These are phyloP conservation scores for Drosophila novamexicana DNA, from an alignment of 1,140 invertebrate genomes.

Conservation along the genomic window DNA sequence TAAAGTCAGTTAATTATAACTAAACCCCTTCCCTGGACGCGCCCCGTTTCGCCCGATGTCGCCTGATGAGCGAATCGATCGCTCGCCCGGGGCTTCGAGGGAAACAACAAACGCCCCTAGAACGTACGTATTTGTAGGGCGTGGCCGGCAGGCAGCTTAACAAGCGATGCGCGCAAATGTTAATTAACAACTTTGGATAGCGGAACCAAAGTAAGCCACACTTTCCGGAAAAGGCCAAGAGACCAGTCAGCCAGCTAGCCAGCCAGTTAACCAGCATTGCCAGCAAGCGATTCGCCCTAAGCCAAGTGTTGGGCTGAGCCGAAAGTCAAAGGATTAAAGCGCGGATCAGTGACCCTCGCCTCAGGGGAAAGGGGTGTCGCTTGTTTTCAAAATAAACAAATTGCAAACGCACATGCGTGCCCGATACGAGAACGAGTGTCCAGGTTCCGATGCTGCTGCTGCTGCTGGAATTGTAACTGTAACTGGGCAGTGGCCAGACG, in stretches of 20 bases:
- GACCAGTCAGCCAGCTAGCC: slow-evolving; percentile 1
- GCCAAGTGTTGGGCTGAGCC: slow-evolving; percentile 18
- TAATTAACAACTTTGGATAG: slow-evolving; percentile 73
- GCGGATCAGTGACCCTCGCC: slow-evolving; percentile 41
- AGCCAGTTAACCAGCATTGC: not conserved
- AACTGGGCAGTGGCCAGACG: slow-evolving; percentile 24
- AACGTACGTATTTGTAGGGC: not conserved
- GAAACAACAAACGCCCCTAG: slow-evolving; percentile 40
- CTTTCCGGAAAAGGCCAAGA: slow-evolving; percentile 66
- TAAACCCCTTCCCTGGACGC: slow-evolving; percentile 48
- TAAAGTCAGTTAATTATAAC: slow-evolving; percentile 61
- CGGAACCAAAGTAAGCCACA: slow-evolving; percentile 81
- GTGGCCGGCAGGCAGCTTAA: slow-evolving; percentile 37
- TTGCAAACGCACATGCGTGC: slow-evolving; percentile 57
- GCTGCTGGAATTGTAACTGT: not conserved
- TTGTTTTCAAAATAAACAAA: slow-evolving; percentile 82
- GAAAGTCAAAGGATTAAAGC: slow-evolving; percentile 74
- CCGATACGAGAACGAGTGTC: not conserved
- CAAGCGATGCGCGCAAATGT: slow-evolving; percentile 55
- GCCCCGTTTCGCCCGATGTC: not conserved
- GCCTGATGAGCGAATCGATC: not conserved
- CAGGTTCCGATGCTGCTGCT: not conserved
- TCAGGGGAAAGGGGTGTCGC: slow-evolving; percentile 72
- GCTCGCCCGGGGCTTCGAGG: slow-evolving; percentile 24
- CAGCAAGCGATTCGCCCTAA: slow-evolving; percentile 37